Evolutionary conservation across 2,888 invertebrate genomes (phyloP), one percentile per base, ranked within the genome.

Genomic region (Allophyes oxyacanthae): DNA sequence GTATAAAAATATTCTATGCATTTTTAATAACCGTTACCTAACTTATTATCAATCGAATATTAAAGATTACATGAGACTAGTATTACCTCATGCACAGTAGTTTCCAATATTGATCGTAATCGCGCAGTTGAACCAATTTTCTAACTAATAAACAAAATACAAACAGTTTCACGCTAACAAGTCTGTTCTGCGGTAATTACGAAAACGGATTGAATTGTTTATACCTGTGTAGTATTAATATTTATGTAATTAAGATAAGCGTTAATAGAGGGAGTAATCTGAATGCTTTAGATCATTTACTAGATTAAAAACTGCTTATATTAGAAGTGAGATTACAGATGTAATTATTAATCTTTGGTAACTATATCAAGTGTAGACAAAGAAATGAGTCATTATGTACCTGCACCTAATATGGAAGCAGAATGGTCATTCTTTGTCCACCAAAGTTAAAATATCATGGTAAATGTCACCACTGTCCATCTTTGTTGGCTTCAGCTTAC

Each of bases 401-500:
- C 2, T 4, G 6, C 28, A 38, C 36, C 10, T 6, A 48, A 41
- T 52, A 45, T 34, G 33, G 44, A 34, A 13, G 13, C 11, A 2
- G n/a, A 51, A 28, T 25, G 13, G 14, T 7, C 49, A 32, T 62
- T 42, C 0, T 49, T 54, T 45, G 37, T 20, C 30, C 26, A 40
- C 30, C 26, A 40, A 42, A 44, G 41, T 28, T 41, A 51, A 11
- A 53, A 67, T 54, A 57, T 37, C 48, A 43, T 48, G 34, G 33
- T 20, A 48, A 49, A 49, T 40, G 48, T 52, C 15, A 36, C 59
- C 40, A 37, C 50, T 50, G 56, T 55, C 58, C 58, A 53, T 65
- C 59, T 72, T 75, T 57, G 65, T 69, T 69, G 64, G 73, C 71
- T 67, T 72, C 67, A 59, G 58, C 58, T 69, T 81, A 74, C 71